Conservation (phyloP, 2,113 vertebrate genomes). For the Helogale parvula region DNA sequence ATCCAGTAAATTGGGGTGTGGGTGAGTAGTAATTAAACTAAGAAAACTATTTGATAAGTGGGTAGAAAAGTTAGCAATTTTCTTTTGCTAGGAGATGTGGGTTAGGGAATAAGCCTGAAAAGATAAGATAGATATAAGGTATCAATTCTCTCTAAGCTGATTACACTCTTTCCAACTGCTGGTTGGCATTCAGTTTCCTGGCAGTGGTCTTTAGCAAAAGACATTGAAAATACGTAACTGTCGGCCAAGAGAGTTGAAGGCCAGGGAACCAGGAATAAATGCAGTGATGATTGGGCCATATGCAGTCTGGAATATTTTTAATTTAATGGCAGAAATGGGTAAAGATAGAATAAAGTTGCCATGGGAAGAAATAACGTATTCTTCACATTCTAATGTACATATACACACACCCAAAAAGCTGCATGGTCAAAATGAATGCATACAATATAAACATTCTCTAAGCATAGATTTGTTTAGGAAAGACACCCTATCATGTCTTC, state of each 20-base stretch:
- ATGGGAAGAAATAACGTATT: neutral
- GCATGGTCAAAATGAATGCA: neutral
- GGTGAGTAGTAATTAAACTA: neutral
- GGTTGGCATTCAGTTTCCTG: neutral
- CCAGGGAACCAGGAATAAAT: neutral
- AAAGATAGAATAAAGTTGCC: neutral
- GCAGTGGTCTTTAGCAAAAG: neutral
- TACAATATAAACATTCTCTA: neutral
- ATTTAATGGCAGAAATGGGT: neutral
- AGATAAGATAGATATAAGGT: neutral
- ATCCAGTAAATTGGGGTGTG: neutral
- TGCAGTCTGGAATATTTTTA: neutral
- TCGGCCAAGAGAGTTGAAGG: neutral
- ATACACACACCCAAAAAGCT: neutral
- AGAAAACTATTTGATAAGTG: neutral
- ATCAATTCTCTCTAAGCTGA: neutral
- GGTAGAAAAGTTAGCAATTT: neutral
- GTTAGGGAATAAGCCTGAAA: neutral
- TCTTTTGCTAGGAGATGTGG: accelerated
- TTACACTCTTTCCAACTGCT: neutral
- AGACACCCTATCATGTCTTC: neutral
- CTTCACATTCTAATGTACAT: neutral
- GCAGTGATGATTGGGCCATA: neutral
- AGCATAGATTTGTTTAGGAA: neutral
- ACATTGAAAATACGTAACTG: neutral